Evolutionary conservation across 2,797 vertebrate genomes (phyloP), one percentile per base, ranked within the genome.

Genomic region (Anas flavirostris): DNA sequence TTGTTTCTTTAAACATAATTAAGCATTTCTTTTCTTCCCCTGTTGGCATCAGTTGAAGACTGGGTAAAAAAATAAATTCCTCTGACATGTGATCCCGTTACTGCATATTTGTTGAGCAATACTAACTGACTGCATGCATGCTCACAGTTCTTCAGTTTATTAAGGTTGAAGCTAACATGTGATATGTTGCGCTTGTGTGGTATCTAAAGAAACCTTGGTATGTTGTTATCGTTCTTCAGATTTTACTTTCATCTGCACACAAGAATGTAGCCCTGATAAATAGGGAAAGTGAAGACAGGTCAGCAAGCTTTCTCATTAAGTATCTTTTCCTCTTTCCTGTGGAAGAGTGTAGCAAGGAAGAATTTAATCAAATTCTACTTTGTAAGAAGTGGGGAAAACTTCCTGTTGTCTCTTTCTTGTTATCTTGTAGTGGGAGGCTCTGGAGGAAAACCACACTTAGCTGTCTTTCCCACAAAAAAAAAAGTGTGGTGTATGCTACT

Each of bases 141-240:
- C 41, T 70, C 7, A 1, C 52, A 2, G 2, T 55, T 72, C 68
- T 83, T 26, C 22, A 21, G 83, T 83, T 86, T 60, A 23, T 44
- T 46, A 76, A 73, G 69, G 23, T 69, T 92, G 68, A 69, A 86
- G 62, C 69, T 78, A 78, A 62, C 55, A 73, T 1, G 9, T 83
- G 69, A 73, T 78, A 16, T 55, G 41, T 78, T 93, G 56, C 55
- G 46, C 41, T 90, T 83, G 43, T 56, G 44, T 88, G 88, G 41
- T 88, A 88, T 95, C 82, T 86, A 78, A 78, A 78, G 93, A 96
- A 93, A 93, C 52, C 58, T 84, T 83, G 88, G 85, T 75, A 83
- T 82, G 63, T 62, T 15, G 0, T 90, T 90, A 62, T 0, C 11
- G 15, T 19, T 81, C 85, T 75, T 69, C 59, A 69, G 1, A 25